Conservation (phyloP, 2,113 vertebrate species). For the Martes martes region DNA sequence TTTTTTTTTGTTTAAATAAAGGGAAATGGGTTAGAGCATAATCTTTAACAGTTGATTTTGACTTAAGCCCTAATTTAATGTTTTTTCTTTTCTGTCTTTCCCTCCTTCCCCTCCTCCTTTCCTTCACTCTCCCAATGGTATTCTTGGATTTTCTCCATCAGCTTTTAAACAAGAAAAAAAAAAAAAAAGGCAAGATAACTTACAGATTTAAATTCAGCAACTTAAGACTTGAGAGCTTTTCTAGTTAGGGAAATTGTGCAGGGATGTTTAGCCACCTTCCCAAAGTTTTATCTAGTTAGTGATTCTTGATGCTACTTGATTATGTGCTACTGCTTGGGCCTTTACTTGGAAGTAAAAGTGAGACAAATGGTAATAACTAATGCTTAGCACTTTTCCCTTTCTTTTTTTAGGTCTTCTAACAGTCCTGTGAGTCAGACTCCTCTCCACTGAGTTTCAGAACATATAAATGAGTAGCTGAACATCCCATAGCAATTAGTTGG, state of each 20-base stretch:
- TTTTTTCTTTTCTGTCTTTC: background rate
- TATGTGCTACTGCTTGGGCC: background rate
- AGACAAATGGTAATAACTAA: background rate
- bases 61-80: background rate
- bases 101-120: background rate
- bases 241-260: background rate
- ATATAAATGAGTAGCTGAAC: background rate
- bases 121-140: background rate
- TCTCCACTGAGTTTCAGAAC: background rate
- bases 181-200: background rate
- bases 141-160: background rate
- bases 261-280: background rate
- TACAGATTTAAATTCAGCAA: background rate
- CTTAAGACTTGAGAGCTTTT: background rate
- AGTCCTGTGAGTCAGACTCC: background rate
- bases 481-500: background rate
- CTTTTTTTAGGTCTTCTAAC: background rate
- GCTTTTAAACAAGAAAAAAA: background rate
- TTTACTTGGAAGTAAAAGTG: background rate
- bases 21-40: background rate
- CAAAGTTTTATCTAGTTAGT: background rate
- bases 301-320: background rate
- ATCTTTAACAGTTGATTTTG: slow-evolving; percentile 3
- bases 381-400: background rate
- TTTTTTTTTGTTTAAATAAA: background rate